Evolutionary conservation across 2,888 invertebrate species (phyloP).

Genomic region (Trachelus troglodyta): DNA sequence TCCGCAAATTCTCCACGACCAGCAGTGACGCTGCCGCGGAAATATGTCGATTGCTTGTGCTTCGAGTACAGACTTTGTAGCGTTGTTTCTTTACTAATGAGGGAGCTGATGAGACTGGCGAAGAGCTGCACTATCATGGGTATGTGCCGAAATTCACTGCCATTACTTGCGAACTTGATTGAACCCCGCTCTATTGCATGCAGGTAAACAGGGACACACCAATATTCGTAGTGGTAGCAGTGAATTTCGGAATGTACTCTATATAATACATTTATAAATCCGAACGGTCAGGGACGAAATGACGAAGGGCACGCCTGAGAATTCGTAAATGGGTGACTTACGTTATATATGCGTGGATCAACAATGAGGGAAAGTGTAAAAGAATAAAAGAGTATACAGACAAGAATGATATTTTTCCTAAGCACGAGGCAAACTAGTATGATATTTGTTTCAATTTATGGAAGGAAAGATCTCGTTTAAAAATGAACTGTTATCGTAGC

Average conservation of each 20-base stretch:
- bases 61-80: neutral
- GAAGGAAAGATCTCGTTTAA: neutral
- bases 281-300: neutral
- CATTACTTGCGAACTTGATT: no score
- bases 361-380: neutral
- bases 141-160: no score
- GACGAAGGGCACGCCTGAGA: neutral
- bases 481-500: neutral
- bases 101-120: neutral
- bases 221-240: no score
- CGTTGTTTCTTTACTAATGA: neutral
- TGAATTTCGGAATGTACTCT: no score
- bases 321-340: neutral
- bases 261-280: neutral
- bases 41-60: slow-evolving; percentile 29
- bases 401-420: neutral
- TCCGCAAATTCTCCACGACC: slow-evolving; percentile 34
- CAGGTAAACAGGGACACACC: no score
- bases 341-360: neutral
- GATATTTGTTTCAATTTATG: neutral
- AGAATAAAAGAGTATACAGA: neutral
- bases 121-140: neutral
- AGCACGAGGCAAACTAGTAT: neutral
- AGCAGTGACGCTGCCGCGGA: slow-evolving; percentile 32
- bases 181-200: no score